A percentile compares a stretch with the other conserved stretches of the same genome.
Conservation (phyloP, 1,140 invertebrate species). For the Pseudomyrmex concolor region DNA sequence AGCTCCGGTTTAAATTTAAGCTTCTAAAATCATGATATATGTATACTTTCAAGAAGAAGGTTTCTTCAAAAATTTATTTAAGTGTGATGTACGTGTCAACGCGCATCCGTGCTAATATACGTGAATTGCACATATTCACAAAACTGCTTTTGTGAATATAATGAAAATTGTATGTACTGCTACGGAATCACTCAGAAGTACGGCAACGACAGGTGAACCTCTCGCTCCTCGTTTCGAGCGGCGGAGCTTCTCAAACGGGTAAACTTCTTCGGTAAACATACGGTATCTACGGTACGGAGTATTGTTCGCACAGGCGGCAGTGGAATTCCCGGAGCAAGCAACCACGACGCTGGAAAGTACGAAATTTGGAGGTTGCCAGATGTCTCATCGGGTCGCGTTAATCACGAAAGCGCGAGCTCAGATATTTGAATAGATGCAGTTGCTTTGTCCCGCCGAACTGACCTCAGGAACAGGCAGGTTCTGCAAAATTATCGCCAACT, state of each 20-base stretch:
- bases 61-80: slow-evolving; percentile 12
- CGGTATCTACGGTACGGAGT: slow-evolving; percentile 26
- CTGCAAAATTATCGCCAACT: slow-evolving; percentile 53
- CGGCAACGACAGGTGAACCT: slow-evolving; percentile 51
- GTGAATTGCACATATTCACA: not conserved
- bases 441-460: slow-evolving; percentile 63
- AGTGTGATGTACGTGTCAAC: not conserved
- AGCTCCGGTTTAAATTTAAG: slow-evolving; percentile 15
- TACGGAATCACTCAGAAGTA: slow-evolving; percentile 49
- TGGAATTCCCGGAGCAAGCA: slow-evolving; percentile 65
- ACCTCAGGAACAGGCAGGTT: slow-evolving; percentile 55
- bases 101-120: too few species aligned
- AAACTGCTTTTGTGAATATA: not conserved
- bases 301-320: slow-evolving; percentile 59
- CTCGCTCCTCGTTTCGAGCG: slow-evolving; percentile 8
- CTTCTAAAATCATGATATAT: not conserved
- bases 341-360: slow-evolving; percentile 44
- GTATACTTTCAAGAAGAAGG: not conserved
- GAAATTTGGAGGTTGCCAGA: slow-evolving; percentile 65
- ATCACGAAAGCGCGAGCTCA: slow-evolving; percentile 62
- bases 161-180: slow-evolving; percentile 20
- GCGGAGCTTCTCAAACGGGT: slow-evolving; percentile 29
- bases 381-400: slow-evolving; percentile 66
- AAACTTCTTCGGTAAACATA: slow-evolving; percentile 67
- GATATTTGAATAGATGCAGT: slow-evolving; percentile 67